A percentile compares a stretch with the other conserved stretches of the same genome.
Evolutionary conservation across 2,113 vertebrate species (phyloP).

Genomic region (Forbesichthys papilliferus): DNA sequence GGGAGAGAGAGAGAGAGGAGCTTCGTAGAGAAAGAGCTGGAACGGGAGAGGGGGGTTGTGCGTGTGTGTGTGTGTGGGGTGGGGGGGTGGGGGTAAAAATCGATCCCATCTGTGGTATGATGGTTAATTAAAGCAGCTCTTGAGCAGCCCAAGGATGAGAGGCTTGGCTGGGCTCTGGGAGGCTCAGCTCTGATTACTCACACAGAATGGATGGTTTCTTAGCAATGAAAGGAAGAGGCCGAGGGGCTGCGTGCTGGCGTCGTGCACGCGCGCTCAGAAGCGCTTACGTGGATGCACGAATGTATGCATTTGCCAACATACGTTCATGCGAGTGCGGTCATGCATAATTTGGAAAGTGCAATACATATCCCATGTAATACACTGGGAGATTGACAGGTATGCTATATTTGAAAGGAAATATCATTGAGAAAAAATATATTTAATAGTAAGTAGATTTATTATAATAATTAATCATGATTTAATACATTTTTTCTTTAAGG

Average conservation of each 20-base stretch:
- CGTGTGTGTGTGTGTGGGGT: slow-evolving; percentile 63
- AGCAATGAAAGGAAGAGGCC: slow-evolving; percentile 93
- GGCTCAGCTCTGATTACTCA: slow-evolving; percentile 95
- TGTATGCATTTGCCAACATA: slow-evolving; percentile 12
- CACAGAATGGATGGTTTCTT: slow-evolving; percentile 98
- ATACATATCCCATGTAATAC: no score
- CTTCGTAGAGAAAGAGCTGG: slow-evolving; percentile 61
- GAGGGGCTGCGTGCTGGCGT: slow-evolving; percentile 83
- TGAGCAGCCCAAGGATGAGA: slow-evolving; percentile 96
- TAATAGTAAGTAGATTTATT: no score
- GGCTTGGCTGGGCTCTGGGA: slow-evolving; percentile 97
- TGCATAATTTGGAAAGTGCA: neutral
- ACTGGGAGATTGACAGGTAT: no score
- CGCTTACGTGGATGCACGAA: slow-evolving; percentile 5
- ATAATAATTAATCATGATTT: no score
- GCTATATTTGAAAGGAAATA: no score
- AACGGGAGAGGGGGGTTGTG: slow-evolving; percentile 54
- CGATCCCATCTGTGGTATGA: slow-evolving; percentile 99
- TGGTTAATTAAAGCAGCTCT: slow-evolving; percentile 99
- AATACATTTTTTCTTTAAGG: no score
- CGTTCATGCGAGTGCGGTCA: slow-evolving; percentile 1
- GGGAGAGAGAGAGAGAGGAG: slow-evolving; percentile 68
- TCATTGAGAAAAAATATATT: no score
- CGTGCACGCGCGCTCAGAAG: slow-evolving; percentile 35
- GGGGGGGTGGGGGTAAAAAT: slow-evolving; percentile 74